Conservation (phyloP, 2,113 vertebrate genomes). For the Poeciliopsis retropinna region DNA sequence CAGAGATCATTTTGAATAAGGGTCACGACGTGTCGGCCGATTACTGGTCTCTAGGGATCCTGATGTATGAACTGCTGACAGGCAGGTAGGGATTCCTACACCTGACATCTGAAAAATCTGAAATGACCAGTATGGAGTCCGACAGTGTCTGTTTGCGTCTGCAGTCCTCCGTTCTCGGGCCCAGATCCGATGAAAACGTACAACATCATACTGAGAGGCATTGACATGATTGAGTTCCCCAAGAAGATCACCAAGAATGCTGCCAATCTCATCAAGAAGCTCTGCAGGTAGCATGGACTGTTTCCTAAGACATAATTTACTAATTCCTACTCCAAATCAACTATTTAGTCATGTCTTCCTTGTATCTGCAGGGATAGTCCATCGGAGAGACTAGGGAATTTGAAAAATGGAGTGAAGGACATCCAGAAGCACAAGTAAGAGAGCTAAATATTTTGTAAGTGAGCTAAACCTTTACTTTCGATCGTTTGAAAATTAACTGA, state of each 20-base stretch:
- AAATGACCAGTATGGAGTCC: background rate
- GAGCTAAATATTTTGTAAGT: background rate
- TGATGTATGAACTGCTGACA: slow-evolving; percentile 98
- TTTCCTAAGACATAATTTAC: accelerated
- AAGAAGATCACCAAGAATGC: slow-evolving; percentile 98
- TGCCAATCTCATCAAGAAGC: slow-evolving; percentile 96
- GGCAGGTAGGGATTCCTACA: slow-evolving; percentile 87
- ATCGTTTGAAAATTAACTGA: background rate
- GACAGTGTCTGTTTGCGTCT: slow-evolving; percentile 2
- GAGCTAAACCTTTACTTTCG: background rate
- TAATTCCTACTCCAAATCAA: background rate
- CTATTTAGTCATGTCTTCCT: background rate
- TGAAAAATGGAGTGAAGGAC: slow-evolving; percentile 97
- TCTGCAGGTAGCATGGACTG: slow-evolving; percentile 88
- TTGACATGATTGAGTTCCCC: slow-evolving; percentile 99
- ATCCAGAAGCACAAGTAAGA: slow-evolving; percentile 99
- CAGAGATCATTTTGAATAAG: slow-evolving; percentile 99
- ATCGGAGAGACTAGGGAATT: slow-evolving; percentile 94
- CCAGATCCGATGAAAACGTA: slow-evolving; percentile 99
- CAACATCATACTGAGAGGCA: slow-evolving; percentile 94
- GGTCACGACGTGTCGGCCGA: slow-evolving; percentile 97
- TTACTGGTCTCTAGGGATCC: slow-evolving; percentile 97
- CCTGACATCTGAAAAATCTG: background rate
- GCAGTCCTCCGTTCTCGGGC: slow-evolving; percentile 96
- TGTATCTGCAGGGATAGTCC: slow-evolving; percentile 88